Percentiles rank a stretch among this genome's conserved stretches.
Conservation (phyloP, 2,888 invertebrate species). For the Rhaphigaster nebulosa region DNA sequence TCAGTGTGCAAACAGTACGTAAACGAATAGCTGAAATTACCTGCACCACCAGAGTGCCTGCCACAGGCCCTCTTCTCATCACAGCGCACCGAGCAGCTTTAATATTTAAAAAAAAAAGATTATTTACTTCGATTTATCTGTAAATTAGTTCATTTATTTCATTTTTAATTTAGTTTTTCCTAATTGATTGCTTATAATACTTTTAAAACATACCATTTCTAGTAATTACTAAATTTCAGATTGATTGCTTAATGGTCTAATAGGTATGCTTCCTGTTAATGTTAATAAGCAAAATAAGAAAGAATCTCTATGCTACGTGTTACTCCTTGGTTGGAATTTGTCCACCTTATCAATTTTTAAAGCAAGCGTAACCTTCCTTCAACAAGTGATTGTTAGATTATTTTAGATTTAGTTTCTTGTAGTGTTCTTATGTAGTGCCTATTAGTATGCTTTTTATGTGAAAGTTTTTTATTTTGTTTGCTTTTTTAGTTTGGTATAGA, state of each 20-base stretch:
- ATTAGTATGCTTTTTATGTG: neutral
- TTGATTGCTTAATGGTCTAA: neutral
- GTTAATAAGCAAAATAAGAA: neutral
- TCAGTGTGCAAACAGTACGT: too few relatives aligned
- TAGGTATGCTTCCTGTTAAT: neutral
- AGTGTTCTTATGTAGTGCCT: conserved; percentile 10
- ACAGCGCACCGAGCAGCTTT: too few relatives aligned
- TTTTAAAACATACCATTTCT: neutral
- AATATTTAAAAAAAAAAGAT: too few relatives aligned
- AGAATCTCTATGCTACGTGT: neutral
- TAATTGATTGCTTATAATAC: too few relatives aligned
- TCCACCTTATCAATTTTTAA: conserved; percentile 25
- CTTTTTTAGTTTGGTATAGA: conserved; percentile 9
- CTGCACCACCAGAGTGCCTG: too few relatives aligned
- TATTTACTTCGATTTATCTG: too few relatives aligned
- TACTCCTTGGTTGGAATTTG: neutral
- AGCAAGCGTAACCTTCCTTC: conserved; percentile 32
- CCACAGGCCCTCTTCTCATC: too few relatives aligned
- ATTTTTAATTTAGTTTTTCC: too few relatives aligned
- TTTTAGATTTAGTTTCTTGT: conserved; percentile 37
- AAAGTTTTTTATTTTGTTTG: neutral
- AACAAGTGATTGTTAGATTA: conserved; percentile 31
- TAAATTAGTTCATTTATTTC: too few relatives aligned
- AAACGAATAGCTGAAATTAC: too few relatives aligned
- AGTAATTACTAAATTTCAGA: neutral